Evolutionary conservation across 2,888 invertebrate genomes (phyloP).

Genomic region (Hemithea aestivaria): DNA sequence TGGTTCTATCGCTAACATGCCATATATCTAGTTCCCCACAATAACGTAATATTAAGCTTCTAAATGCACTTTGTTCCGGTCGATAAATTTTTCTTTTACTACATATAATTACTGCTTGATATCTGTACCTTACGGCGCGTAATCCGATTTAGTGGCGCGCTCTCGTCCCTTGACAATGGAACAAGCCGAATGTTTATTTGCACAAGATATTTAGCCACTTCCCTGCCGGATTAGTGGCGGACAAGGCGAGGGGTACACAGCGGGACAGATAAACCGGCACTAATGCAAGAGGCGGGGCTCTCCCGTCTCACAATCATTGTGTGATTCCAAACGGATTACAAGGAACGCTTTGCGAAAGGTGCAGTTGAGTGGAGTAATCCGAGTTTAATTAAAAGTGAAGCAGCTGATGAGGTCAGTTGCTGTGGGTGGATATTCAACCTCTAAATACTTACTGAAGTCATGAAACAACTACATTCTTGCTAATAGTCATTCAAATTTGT

Average conservation of each 20-base stretch:
- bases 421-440: conserved; percentile 1
- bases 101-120: conserved; percentile 60
- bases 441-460: background rate
- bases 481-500: too few relatives aligned
- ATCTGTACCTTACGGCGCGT: conserved; percentile 59
- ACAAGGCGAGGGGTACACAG: conserved; percentile 59
- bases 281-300: conserved; percentile 67
- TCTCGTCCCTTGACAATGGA: conserved; percentile 65
- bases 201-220: conserved; percentile 79
- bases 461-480: background rate
- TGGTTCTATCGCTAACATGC: too few relatives aligned
- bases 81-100: conserved; percentile 50
- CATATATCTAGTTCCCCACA: conserved; percentile 2
- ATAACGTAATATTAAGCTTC: conserved; percentile 13
- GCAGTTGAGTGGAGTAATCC: conserved; percentile 27
- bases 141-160: conserved; percentile 68
- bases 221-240: conserved; percentile 71
- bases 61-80: conserved; percentile 24
- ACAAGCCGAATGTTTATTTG: conserved; percentile 75
- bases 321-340: conserved; percentile 62
- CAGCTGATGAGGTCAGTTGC: conserved; percentile 12
- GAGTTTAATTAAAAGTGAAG: conserved; percentile 28
- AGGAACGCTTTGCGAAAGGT: conserved; percentile 32
- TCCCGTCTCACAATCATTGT: conserved; percentile 58
- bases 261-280: conserved; percentile 53